Base-by-base conservation (phyloP, 1,140 invertebrate species). In the Drosophila prosaltans region DNA sequence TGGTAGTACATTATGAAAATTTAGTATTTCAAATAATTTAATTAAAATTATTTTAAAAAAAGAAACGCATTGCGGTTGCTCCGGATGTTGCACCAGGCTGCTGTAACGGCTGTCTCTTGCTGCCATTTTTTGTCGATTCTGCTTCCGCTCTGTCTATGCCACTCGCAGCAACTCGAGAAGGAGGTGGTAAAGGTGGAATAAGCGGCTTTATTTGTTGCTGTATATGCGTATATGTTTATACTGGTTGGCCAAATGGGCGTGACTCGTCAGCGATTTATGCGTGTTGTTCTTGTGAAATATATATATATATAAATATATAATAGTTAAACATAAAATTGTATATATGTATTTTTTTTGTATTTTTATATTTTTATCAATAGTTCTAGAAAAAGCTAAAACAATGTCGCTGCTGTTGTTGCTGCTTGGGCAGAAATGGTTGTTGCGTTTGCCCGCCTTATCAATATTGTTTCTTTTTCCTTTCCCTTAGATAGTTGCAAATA, bases 331-430 rank as follows among this genome's bases (percentile, higher is more conserved):
- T 89, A 81, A 69, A 80, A 81, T 71, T 86, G 70, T 90, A 78
- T 81, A 81, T 69, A 74, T 81, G 77, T 74, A 74, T 70, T 75
- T 88, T 74, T 72, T 78, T 63, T 79, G 64, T 72, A 79, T 78
- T 90, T 82, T 90, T 89, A 88, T 88, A 84, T 91, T 88, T 83
- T 81, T 84, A 91, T 91, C 83, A 91, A 91, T 91, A 91, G 78
- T 88, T 91, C 88, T 91, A 91, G 83, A 91, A 91, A 90, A 90
- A 74, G 85, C 88, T 91, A 91, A 91, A 91, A 91, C 84, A 91
- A 85, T 82, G 72, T 80, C 68, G 69, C 77, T 64, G 72, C 64
- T 61, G 64, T 69, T 74, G 40, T 70, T 61, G 61, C 71, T 62
- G 61, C 68, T 74, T 39, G 68, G 63, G 74, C 76, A 88, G 75